phyloP scores from a whole-genome alignment of 2,113 vertebrate species.

The Todiramphus saurophagus region DNA sequence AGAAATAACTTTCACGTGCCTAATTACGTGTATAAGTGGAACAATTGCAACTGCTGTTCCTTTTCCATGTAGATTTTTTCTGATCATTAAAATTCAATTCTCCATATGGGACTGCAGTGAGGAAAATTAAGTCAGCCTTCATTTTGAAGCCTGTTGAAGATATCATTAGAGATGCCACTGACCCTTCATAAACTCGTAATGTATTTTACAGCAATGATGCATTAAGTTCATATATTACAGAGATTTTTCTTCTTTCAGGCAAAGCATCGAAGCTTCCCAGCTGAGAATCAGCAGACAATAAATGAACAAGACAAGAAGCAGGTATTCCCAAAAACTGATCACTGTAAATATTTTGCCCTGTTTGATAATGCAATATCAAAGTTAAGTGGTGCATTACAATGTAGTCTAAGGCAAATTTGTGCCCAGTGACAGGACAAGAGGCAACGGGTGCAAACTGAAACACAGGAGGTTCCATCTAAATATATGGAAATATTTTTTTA shows the following conservation, averaged over 20 bases:
- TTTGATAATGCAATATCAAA: not conserved
- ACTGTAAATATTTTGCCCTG: not conserved
- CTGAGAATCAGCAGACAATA: slow-evolving; percentile 77
- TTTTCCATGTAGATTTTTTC: not conserved
- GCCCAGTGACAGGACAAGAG: not conserved
- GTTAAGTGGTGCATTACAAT: not conserved
- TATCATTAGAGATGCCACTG: not conserved
- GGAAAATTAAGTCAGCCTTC: not conserved
- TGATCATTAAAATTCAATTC: not conserved
- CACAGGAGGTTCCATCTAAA: not conserved
- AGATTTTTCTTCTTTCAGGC: slow-evolving; percentile 74
- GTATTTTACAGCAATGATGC: not conserved
- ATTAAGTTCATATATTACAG: not conserved
- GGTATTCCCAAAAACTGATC: slow-evolving; percentile 34
- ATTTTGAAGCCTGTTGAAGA: not conserved
- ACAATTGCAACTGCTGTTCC: not conserved
- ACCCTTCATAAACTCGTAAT: not conserved
- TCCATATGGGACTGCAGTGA: not conserved
- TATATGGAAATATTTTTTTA: not conserved
- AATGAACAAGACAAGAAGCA: slow-evolving; percentile 81
- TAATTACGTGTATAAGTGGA: not conserved
- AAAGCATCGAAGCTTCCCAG: slow-evolving; percentile 78
- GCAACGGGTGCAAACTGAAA: not conserved
- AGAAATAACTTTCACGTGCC: not conserved
- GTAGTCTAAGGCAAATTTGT: not conserved